Percentiles rank a stretch among this genome's conserved stretches.
These are phyloP conservation scores for Polypedilum vanderplanki DNA, from an alignment of 1,140 invertebrate species.

Conservation along the genomic window DNA sequence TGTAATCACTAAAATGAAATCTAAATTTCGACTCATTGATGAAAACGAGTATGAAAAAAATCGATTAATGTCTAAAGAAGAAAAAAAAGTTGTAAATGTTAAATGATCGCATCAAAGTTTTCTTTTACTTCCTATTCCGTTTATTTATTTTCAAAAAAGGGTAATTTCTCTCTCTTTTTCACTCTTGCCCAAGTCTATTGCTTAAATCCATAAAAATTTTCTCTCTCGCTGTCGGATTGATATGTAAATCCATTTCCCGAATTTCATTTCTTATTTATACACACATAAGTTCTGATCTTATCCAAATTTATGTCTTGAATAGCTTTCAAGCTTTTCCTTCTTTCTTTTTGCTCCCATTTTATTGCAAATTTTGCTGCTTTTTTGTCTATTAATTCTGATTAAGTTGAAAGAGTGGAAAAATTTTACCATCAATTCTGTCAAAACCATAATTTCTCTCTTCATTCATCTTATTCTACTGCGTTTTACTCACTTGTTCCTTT, in stretches of 20 bases:
- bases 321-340: too few species aligned
- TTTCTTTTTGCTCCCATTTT: too few species aligned
- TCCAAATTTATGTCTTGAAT: conserved; percentile 12
- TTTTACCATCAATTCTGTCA: too few species aligned
- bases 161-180: background rate
- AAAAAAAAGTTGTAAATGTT: conserved; percentile 9
- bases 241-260: conserved; percentile 1
- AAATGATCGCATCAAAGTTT: conserved; percentile 11
- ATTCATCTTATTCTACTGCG: too few species aligned
- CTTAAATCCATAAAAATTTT: background rate
- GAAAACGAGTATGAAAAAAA: background rate
- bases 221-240: conserved; percentile 5
- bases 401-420: too few species aligned
- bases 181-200: background rate
- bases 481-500: too few species aligned
- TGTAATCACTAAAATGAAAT: conserved; percentile 7
- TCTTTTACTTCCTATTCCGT: background rate
- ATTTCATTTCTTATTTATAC: conserved; percentile 13
- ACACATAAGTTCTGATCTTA: conserved; percentile 13
- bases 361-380: too few species aligned
- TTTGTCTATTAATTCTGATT: too few species aligned
- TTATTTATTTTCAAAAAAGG: background rate
- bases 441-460: too few species aligned
- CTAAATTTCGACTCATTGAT: background rate
- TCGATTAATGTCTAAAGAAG: background rate